Evolutionary conservation across 1,140 invertebrate genomes (phyloP), one percentile per base, ranked within the genome.

Genomic region (Musca domestica): DNA sequence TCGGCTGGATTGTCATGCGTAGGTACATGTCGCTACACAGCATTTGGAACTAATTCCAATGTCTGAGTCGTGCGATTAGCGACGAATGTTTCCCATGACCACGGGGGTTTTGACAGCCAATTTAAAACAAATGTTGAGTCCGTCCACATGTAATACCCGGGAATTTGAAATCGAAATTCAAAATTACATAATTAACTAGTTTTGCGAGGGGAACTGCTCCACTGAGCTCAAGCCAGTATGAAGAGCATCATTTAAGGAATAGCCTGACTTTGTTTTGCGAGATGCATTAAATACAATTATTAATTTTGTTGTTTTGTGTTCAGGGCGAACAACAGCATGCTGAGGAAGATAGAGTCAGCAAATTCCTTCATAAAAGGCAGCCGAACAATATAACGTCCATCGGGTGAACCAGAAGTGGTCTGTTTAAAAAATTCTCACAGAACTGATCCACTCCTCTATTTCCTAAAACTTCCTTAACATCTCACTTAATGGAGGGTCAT

Each of bases 231-330:
- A 17, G 9, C 52, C 65, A 10, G 3, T 17, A 17, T 15, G 12
- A n/a, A 67, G 22, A 56, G 58, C 22, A 48, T 67, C 54, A 23
- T 67, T 67, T n/a, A 48, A 23, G 23, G 27, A 41, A 25, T 20
- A 51, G 1, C 41, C 19, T 9, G 34, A 20, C n/a, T n/a, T n/a
- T n/a, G n/a, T n/a, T n/a, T n/a, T n/a, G n/a, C n/a, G n/a, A n/a
- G n/a, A n/a, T n/a, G 64, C 46, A 27, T 49, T 65, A 17, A 65
- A 65, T 20, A 65, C 64, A 27, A 65, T 46, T 2, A 41, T 17
- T 41, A 65, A 20, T 65, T 49, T 65, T 4, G 64, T 65, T 10
- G 64, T 25, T 6, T 15, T 49, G 22, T 2, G 23, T 47, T 65
- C 64, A 10, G 47, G 41, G 3, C 34, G 25, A 27, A 49, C n/a